Evolutionary conservation across 2,888 invertebrate species (phyloP), one percentile per base, ranked within the genome.

Genomic region (Oconnorella tubifera): DNA sequence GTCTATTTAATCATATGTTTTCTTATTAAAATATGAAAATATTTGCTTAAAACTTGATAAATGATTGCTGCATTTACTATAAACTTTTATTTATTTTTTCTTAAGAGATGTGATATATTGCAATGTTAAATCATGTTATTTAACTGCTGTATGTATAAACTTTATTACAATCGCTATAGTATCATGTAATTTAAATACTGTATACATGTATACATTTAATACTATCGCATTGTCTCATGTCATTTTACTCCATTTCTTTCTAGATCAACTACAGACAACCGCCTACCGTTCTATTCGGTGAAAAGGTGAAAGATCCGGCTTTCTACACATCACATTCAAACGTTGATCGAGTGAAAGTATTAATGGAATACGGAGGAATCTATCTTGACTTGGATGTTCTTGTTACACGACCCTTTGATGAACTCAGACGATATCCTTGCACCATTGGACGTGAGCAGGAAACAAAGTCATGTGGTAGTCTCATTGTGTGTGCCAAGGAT

Each of bases 281-380:
- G n/a, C 73, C 73, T 6, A 29, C 40, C 3, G 61, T 19, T 4
- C 33, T 71, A 27, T 73, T 70, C 49, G 72, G 72, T 2, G 72
- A 70, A 33, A 32, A 33, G 10, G 61, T 73, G 25, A 73, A 71
- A 48, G 32, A 58, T 3, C 72, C 73, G 32, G 32, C 60, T 55
- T 73, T 56, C 64, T 73, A 73, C 63, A 73, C 73, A 3, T 73
- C 72, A 1, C 69, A 73, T 50, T 73, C 73, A 27, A 73, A 73
- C 56, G 73, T 73, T 14, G 73, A 73, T 55, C 50, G 73, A 33
- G 68, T 73, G 31, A 70, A 70, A 48, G 58, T 73, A 10, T 63
- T 73, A 27, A 64, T 66, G 64, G 73, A 73, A 51, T 67, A 69
- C 32, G 73, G 73, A 1, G 73, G 73, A 1, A 73, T 73, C 56